phyloP scores from a whole-genome alignment of 1,140 invertebrate species.

The Ephestia elutella region DNA sequence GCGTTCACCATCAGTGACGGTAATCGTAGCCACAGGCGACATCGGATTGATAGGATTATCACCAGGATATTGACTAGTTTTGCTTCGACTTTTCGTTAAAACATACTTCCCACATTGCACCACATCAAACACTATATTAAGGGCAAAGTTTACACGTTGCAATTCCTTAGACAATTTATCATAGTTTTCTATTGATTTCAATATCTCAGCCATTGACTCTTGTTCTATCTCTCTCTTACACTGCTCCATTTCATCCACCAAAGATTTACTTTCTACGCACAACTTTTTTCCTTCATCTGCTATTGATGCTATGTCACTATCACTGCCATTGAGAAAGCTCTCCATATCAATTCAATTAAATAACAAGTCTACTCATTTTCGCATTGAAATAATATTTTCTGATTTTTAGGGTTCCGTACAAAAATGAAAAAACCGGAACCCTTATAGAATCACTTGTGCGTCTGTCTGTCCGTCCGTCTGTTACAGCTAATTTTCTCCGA shows the following conservation, averaged over 20 bases:
- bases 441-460: too few relatives aligned
- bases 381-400: too few relatives aligned
- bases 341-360: conserved; percentile 75
- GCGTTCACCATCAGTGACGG: background rate
- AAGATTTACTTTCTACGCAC: conserved; percentile 60
- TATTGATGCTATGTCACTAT: conserved; percentile 72
- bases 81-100: background rate
- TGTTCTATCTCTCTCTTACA: conserved; percentile 74
- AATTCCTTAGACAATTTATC: conserved; percentile 72
- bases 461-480: too few relatives aligned
- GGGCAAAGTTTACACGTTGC: conserved; percentile 69
- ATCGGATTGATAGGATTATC: background rate
- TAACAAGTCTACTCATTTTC: too few relatives aligned
- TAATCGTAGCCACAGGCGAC: background rate
- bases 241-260: conserved; percentile 68
- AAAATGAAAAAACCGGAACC: too few relatives aligned
- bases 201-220: conserved; percentile 75
- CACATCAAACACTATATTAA: conserved; percentile 72
- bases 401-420: too few relatives aligned
- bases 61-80: background rate
- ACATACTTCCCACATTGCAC: conserved; percentile 46
- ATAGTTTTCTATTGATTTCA: conserved; percentile 74
- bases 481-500: too few relatives aligned
- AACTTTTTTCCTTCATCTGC: conserved; percentile 72
- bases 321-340: conserved; percentile 72